Conservation (phyloP, 2,888 invertebrate genomes). For the Hedya salicella region DNA sequence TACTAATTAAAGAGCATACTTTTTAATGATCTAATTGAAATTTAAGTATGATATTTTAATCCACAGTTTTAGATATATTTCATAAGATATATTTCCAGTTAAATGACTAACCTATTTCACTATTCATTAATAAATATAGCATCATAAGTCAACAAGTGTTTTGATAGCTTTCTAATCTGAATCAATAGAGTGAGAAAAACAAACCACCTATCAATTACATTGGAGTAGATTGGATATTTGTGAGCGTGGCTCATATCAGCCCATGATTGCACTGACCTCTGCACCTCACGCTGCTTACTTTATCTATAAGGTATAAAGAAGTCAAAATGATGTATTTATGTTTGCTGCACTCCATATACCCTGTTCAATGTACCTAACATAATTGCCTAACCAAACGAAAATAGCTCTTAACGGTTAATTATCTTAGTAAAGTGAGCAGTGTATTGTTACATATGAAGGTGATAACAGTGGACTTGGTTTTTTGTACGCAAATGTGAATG, state of each 20-base stretch:
- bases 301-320: conserved; percentile 78
- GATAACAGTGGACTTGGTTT: conserved; percentile 50
- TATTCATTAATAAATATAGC: background rate
- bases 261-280: conserved; percentile 80
- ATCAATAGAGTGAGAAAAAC: conserved; percentile 17
- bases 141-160: background rate
- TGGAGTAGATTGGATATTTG: conserved; percentile 64
- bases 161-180: conserved; percentile 20
- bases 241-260: conserved; percentile 71
- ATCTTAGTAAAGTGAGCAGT: conserved; percentile 16
- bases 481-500: conserved; percentile 44
- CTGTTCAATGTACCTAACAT: conserved; percentile 12
- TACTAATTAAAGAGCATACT: background rate
- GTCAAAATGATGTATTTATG: conserved; percentile 73
- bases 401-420: conserved; percentile 18
- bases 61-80: too few species aligned
- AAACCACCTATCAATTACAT: conserved; percentile 34
- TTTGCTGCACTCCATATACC: conserved; percentile 49
- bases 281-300: conserved; percentile 67
- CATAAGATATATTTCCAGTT: too few species aligned
- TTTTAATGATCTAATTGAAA: too few species aligned
- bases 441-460: conserved; percentile 44
- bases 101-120: background rate
- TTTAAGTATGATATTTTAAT: too few species aligned
- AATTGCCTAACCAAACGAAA: conserved; percentile 15